Evolutionary conservation across 2,797 vertebrate genomes (phyloP), one percentile per base, ranked within the genome.

Genomic region (Phyllotis vaccarum): DNA sequence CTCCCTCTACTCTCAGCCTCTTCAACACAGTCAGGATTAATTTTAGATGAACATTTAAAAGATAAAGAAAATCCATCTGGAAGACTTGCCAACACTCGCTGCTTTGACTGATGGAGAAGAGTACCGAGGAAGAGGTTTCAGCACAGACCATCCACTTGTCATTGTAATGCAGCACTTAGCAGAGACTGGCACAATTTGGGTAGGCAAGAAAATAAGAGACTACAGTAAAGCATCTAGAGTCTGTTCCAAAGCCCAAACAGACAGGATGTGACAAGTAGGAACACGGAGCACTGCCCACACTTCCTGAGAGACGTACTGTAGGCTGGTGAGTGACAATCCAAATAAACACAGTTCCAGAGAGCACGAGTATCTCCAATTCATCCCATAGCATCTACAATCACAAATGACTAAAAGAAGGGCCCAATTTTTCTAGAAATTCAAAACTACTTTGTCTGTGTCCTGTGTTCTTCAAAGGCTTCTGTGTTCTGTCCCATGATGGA

Each of bases 21-120:
- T 89, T 91, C 52, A 97, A 92, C 60, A 94, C 66, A 95, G 94
- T 80, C 52, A 37, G 86, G 93, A 96, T 97, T 97, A 89, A 97
- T 96, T 97, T 95, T 90, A 97, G 93, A 68, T 37, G 40, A 97
- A 95, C 90, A 94, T 83, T 94, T 94, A 90, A 72, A 31, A 89
- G 58, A 52, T 72, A n/a, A 34, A 81, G 80, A 93, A 95, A 29
- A 95, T 86, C 66, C 54, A 56, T 66, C 78, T 87, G 34, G 40
- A 95, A 83, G 92, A 89, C 52, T 46, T 58, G 81, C 83, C 90
- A 80, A 96, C 0, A 2, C 80, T 93, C 97, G 40, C 74, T 95
- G 90, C 82, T 96, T 54, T 85, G 83, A 88, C 37, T 95, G 87
- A 86, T 34, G 56, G 56, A 60, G 89, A 62, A 83, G 96, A 68